Evolutionary conservation across 2,797 vertebrate genomes (phyloP).

Genomic region (Falco biarmicus): DNA sequence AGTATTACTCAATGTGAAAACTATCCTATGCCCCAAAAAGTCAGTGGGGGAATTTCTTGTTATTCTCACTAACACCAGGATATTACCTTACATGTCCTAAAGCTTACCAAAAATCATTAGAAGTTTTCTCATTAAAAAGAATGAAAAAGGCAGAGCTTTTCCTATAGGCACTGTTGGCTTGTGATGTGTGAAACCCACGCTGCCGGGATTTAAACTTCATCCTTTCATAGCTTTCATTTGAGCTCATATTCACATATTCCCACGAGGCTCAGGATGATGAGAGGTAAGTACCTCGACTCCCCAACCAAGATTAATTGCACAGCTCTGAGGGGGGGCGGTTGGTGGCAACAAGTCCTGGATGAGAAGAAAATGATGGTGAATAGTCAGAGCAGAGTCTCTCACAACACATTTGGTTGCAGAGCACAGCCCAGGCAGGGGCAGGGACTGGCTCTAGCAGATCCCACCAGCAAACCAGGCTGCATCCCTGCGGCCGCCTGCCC

Average conservation of each 20-base stretch:
- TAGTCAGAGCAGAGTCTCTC: background rate
- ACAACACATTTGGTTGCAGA: fast-evolving
- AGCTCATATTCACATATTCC: background rate
- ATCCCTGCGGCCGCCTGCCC: background rate
- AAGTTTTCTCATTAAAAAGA: background rate
- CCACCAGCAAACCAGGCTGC: background rate
- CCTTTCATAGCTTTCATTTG: background rate
- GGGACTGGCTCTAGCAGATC: background rate
- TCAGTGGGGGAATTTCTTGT: background rate
- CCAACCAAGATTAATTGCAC: background rate
- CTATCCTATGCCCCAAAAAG: background rate
- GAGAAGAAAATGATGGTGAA: background rate
- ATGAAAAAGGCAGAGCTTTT: background rate
- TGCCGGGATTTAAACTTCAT: background rate
- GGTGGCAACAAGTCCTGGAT: background rate
- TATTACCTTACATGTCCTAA: background rate
- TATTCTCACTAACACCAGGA: background rate
- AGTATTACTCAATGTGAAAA: background rate
- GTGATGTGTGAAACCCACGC: background rate
- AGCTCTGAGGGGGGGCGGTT: background rate
- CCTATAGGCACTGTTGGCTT: background rate
- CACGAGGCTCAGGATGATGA: background rate
- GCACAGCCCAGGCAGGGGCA: fast-evolving
- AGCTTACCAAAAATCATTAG: background rate
- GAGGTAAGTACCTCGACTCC: background rate